These are phyloP conservation scores for Polyommatus icarus DNA, from an alignment of 2,888 invertebrate genomes.

Conservation along the genomic window DNA sequence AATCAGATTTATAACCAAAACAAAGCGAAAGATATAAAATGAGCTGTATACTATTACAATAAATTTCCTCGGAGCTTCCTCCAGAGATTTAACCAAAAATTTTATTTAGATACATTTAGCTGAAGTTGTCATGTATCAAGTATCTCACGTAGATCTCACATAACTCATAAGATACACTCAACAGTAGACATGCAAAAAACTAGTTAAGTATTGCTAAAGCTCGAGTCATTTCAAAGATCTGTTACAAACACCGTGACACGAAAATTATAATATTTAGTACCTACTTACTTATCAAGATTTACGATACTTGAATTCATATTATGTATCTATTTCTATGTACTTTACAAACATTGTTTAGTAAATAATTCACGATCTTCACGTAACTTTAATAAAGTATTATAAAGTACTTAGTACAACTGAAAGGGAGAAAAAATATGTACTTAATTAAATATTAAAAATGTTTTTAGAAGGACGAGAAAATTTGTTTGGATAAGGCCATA, in stretches of 20 bases:
- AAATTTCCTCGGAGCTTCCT: neutral
- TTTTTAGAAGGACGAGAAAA: neutral
- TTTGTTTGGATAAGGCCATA: neutral
- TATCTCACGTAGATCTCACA: too few relatives aligned
- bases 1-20: constrained; percentile 1
- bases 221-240: too few relatives aligned
- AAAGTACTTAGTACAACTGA: neutral
- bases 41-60: constrained; percentile 20
- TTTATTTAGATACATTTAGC: neutral
- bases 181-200: too few relatives aligned
- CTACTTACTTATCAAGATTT: too few relatives aligned
- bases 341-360: too few relatives aligned
- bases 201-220: neutral
- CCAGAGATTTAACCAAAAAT: neutral
- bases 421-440: neutral
- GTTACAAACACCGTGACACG: too few relatives aligned
- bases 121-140: neutral
- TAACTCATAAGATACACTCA: neutral
- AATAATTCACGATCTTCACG: too few relatives aligned
- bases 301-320: too few relatives aligned
- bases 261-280: too few relatives aligned
- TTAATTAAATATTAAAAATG: neutral
- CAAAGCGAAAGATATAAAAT: neutral
- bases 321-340: too few relatives aligned
- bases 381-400: neutral